Conservation (phyloP, 2,113 vertebrate species). For the Psittacara wagleri region DNA sequence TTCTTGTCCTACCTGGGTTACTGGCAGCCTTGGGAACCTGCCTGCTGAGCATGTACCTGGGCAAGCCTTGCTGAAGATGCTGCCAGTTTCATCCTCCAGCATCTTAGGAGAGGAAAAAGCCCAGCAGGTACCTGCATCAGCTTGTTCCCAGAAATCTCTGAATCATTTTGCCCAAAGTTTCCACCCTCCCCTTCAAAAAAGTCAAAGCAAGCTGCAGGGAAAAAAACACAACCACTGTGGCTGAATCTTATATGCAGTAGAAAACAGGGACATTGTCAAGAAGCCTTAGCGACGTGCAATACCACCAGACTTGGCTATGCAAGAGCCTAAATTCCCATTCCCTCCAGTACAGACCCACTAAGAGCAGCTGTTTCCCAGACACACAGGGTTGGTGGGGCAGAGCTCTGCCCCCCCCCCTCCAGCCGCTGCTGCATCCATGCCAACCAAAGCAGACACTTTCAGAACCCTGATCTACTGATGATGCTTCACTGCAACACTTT, state of each 20-base stretch:
- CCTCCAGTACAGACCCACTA: not conserved
- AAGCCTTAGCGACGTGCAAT: not conserved
- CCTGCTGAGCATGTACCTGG: not conserved
- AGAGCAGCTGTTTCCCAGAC: not conserved
- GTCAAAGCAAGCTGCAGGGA: not conserved
- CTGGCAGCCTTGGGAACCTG: rapidly evolving
- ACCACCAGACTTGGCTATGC: not conserved
- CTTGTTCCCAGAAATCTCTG: not conserved
- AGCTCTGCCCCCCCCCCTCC: rapidly evolving
- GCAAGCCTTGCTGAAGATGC: not conserved
- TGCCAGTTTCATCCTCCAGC: not conserved
- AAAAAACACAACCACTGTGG: not conserved
- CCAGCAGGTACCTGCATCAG: rapidly evolving
- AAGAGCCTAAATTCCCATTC: not conserved
- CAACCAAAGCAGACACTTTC: not conserved
- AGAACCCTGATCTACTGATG: not conserved
- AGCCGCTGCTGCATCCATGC: not conserved
- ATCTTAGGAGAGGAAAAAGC: not conserved
- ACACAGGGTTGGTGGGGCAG: not conserved
- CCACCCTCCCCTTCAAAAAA: not conserved
- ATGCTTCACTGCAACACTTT: slow-evolving; percentile 41
- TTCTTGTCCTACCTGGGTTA: rapidly evolving
- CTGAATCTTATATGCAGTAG: not conserved
- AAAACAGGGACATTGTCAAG: not conserved
- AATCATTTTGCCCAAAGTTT: not conserved